Conservation (phyloP, 2,888 invertebrate species). For the Andrena minutula region DNA sequence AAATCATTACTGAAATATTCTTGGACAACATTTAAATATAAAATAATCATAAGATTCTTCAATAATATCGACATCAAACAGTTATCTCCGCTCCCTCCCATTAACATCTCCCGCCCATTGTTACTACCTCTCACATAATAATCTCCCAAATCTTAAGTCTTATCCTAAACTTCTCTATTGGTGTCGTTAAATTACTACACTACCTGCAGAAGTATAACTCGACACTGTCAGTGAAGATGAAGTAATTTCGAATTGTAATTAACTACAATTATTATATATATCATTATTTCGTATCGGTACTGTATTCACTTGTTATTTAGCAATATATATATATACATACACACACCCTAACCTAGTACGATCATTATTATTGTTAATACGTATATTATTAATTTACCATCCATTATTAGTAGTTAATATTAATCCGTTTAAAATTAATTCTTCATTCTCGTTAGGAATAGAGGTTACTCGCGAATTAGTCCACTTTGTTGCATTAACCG, state of each 20-base stretch:
- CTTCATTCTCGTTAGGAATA: conserved; percentile 66
- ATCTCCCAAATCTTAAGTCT: conserved; percentile 19
- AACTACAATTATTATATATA: conserved; percentile 50
- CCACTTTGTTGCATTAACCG: conserved; percentile 62
- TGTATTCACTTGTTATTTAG: conserved; percentile 43
- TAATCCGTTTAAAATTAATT: conserved; percentile 67
- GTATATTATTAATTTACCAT: conserved; percentile 51
- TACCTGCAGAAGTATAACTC: conserved; percentile 50
- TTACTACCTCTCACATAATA: not conserved
- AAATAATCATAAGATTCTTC: conserved; percentile 40
- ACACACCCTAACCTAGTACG: conserved; percentile 44
- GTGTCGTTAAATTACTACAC: conserved; percentile 56
- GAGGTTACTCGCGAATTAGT: conserved; percentile 67
- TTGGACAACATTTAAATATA: conserved; percentile 60
- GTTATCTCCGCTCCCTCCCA: not conserved
- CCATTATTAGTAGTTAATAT: conserved; percentile 51
- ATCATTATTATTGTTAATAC: conserved; percentile 60
- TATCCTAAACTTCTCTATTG: conserved; percentile 38
- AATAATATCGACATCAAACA: conserved; percentile 15
- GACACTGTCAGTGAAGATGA: conserved; percentile 51
- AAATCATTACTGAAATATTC: conserved; percentile 37
- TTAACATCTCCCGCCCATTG: not conserved
- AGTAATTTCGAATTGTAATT: conserved; percentile 46
- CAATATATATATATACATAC: not conserved
- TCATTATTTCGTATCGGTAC: conserved; percentile 43